Base-by-base conservation (phyloP, 2,888 invertebrate genomes). In the Melinaea marsaeus region DNA sequence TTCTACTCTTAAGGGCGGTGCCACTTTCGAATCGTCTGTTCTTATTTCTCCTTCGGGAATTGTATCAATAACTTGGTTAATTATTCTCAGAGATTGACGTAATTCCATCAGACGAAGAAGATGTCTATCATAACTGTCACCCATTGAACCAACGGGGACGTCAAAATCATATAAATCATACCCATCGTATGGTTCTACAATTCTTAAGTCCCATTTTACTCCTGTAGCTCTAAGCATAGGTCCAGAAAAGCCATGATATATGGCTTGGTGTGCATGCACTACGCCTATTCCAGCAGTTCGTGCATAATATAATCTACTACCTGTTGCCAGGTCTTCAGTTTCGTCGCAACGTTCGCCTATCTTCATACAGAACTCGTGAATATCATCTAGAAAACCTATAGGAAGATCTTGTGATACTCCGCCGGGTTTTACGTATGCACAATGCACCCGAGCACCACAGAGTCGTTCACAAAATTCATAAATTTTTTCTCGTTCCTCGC, bases 171-270 rank as follows among this genome's bases (percentile, higher is more conserved):
- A 90, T 69, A 94, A 85, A 69, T 94, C 94, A 76, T 97, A 97
- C 3, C 94, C 94, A 79, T 97, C 97, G 77, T 97, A 98, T 0
- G 97, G 97, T 73, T 94, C 93, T 7, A 92, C 84, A 79, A 97
- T 95, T 45, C 97, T 91, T 37, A 98, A 75, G 80, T 98, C 97
- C 96, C 97, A 98, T 81, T 96, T 96, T 47, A 97, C 92, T 59
- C 97, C 98, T 2, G 94, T 93, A 13, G 94, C 94, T 65, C 97
- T 92, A 60, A 98, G 80, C 93, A 97, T 95, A 0, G 95, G 94
- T 81, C 90, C 90, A 2, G 83, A 92, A 77, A 94, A 95, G 4
- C 96, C 96, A 71, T 91, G 91, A 76, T 94, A 94, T 11, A 97
- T 84, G 0, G 97, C 97, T 66, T 96, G 95, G 67, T 95, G 93